Evolutionary conservation across 1,140 invertebrate species (phyloP), one percentile per base, ranked within the genome.

Genomic region (Neodiprion lecontei): DNA sequence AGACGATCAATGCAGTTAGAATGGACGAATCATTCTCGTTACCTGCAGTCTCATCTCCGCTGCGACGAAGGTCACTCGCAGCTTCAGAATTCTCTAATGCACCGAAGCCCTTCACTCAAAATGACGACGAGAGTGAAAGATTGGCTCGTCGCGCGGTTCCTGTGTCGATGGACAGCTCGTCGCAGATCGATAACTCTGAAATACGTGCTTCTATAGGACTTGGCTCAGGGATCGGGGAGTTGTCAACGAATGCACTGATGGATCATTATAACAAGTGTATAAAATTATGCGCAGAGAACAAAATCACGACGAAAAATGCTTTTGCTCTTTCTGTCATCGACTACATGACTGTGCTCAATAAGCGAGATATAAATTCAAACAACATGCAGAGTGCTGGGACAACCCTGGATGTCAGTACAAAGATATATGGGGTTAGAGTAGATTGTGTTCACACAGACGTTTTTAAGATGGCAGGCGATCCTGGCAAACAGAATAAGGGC

Each of bases 231-330:
- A 53, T 11, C 50, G 50, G 50, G 10, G 17, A 21, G 17, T n/a
- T 53, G 50, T 1, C 50, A 14, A 14, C 10, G 0, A 53, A 53
- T n/a, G 50, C 50, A 14, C 50, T 53, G 50, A 14, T n/a, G 1
- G 50, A 53, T 10, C 50, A 53, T n/a, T 53, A 53, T n/a, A 10
- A 53, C 10, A 1, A 89, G 17, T 93, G 92, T 79, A 91, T 93
- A 69, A 91, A 92, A 77, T 80, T 93, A 0, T 91, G 88, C 70
- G 82, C 90, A 1, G 91, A 92, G 83, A 93, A 93, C 70, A 95
- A 96, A 93, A 96, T 96, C 76, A 96, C 91, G 80, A 89, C 91
- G 21, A 95, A 95, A 83, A 96, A 96, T 91, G 95, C 94, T 1
- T 97, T 96, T 89, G 93, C 92, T 77, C 87, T 96, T 1, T 92